A percentile compares a stretch with the other conserved stretches of the same genome.
Conservation (phyloP, 1,140 invertebrate genomes). For the Leguminivora glycinivorella region DNA sequence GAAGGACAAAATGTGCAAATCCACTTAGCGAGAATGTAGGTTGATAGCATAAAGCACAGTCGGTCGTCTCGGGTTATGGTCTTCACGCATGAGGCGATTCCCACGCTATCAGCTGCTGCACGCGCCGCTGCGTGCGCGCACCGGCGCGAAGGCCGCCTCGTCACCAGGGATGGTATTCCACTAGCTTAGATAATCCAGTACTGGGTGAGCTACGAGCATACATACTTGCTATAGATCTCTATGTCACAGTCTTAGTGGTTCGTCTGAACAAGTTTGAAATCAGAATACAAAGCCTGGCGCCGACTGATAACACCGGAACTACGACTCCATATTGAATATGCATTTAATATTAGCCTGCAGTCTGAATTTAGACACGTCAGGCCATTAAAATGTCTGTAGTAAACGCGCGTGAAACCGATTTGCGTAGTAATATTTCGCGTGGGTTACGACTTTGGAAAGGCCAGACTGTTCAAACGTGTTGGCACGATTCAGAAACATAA, state of each 20-base stretch:
- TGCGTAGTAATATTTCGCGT: slow-evolving; percentile 17
- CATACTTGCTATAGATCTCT: background rate
- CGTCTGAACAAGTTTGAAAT: background rate
- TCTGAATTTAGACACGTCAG: slow-evolving; percentile 24
- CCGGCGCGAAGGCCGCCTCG: slow-evolving; percentile 41
- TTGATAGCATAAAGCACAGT: slow-evolving; percentile 14
- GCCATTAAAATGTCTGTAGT: slow-evolving; percentile 14
- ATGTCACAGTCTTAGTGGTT: background rate
- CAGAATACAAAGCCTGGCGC: slow-evolving; percentile 3
- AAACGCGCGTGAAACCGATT: slow-evolving; percentile 13
- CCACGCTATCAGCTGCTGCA: slow-evolving; percentile 72
- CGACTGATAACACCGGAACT: slow-evolving; percentile 34
- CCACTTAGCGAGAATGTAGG: slow-evolving; percentile 20
- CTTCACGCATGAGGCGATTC: slow-evolving; percentile 53
- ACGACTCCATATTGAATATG: background rate
- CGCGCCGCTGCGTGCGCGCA: slow-evolving; percentile 56
- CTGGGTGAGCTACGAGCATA: background rate
- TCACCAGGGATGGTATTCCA: slow-evolving; percentile 14
- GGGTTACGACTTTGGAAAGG: background rate
- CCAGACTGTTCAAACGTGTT: background rate
- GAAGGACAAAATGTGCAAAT: slow-evolving; percentile 16
- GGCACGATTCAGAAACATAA: background rate
- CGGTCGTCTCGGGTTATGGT: slow-evolving; percentile 28
- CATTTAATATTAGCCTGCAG: slow-evolving; percentile 8
- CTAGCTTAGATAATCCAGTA: background rate